Conservation (phyloP, 1,140 invertebrate species). For the Nixonia krombeini region DNA sequence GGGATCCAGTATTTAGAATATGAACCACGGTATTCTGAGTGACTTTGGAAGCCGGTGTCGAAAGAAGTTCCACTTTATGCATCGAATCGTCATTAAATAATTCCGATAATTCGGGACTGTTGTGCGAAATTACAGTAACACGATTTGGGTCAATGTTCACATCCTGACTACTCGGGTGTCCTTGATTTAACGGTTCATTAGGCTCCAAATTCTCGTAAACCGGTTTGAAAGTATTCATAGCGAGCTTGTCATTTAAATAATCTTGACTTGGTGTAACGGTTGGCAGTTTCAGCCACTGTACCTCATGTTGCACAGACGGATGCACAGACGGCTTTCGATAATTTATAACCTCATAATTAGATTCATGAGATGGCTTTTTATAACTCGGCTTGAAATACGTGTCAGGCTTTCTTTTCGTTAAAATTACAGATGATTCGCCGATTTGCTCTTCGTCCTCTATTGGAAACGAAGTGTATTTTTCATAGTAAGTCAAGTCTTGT, state of each 20-base stretch:
- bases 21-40: slow-evolving; percentile 64
- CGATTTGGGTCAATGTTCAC: no score
- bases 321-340: slow-evolving; percentile 19
- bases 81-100: not conserved
- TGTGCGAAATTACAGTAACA: no score
- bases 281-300: slow-evolving; percentile 61
- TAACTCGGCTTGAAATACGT: not conserved
- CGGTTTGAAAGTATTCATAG: slow-evolving; percentile 37
- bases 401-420: not conserved
- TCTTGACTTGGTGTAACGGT: slow-evolving; percentile 37
- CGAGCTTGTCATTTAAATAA: slow-evolving; percentile 16
- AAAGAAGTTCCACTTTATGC: not conserved
- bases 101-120: no score
- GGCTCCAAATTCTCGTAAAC: slow-evolving; percentile 47
- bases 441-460: slow-evolving; percentile 11
- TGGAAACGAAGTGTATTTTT: slow-evolving; percentile 58
- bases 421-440: not conserved
- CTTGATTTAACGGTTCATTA: slow-evolving; percentile 33
- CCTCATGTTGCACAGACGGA: slow-evolving; percentile 44
- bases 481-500: slow-evolving; percentile 60
- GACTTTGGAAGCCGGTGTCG: slow-evolving; percentile 49
- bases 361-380: slow-evolving; percentile 2
- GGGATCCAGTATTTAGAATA: slow-evolving; percentile 54
- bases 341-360: not conserved
- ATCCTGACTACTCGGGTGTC: not conserved